These are phyloP conservation scores for Trachemys scripta DNA, from an alignment of 2,113 vertebrate species.

Conservation along the genomic window DNA sequence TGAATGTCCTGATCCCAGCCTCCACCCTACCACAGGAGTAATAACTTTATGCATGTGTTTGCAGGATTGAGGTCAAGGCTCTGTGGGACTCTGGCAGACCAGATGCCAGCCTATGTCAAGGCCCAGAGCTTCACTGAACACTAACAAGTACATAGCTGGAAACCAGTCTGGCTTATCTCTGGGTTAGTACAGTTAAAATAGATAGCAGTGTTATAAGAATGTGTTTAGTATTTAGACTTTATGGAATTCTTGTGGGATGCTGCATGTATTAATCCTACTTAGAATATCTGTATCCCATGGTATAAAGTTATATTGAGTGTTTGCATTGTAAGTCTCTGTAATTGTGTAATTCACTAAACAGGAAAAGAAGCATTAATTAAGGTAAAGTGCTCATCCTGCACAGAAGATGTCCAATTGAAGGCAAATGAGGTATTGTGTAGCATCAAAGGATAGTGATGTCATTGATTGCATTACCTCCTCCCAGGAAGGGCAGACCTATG, in stretches of 20 bases:
- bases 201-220: neutral
- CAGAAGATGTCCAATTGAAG: neutral
- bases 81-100: no score
- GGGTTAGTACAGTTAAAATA: neutral
- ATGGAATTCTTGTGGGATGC: no score
- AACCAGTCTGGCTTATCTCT: neutral
- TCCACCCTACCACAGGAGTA: neutral
- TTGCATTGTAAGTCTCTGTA: neutral
- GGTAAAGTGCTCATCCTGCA: neutral
- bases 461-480: neutral
- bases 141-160: neutral
- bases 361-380: neutral
- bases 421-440: neutral
- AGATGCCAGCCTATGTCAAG: no score
- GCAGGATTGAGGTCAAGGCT: neutral
- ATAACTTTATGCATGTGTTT: neutral
- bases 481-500: neutral
- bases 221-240: no score
- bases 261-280: neutral
- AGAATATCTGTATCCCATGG: neutral
- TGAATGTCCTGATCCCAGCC: neutral
- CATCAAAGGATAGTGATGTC: neutral
- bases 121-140: neutral
- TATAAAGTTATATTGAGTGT: neutral
- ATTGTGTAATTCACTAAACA: neutral